Base-by-base conservation (phyloP, 2,797 vertebrate species). In the Discoglossus pictus region DNA sequence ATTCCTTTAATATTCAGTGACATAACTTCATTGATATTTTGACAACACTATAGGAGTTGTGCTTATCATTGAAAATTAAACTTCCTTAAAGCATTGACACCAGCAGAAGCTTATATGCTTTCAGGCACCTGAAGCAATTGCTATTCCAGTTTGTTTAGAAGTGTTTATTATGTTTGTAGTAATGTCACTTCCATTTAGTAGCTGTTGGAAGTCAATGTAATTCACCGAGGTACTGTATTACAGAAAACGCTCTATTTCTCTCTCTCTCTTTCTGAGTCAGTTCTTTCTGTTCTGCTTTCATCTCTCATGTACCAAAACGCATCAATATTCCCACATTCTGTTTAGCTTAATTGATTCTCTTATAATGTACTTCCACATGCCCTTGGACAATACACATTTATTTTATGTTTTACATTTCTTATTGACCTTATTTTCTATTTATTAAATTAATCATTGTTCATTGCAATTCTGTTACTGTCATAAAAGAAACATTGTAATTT, bases 1-100 rank as follows among this genome's bases (percentile, higher is more conserved):
- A 80, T 71, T 1, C 4, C 87, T 88, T 90, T 88, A 90, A 89
- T 90, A 89, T 87, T 87, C 89, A 87, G 78, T 86, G 88, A 86
- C 88, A 88, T 90, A 86, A 88, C 86, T 89, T 89, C 82, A 89
- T 88, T 88, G 86, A 23, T 0, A 78, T 82, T 89, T 88, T 90
- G 86, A 89, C 87, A 89, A 87, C 35, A 15, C 76, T 84, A 83
- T 75, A 84, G 77, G 81, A 86, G 83, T 86, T 88, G 81, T 89
- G 86, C 88, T 89, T 89, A 91, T 86, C 83, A 83, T 73, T 82
- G 88, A 86, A 90, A 89, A 91, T 89, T 88, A 89, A 89, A 88
- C 82, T 78, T 77, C 74, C 83, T 71, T 80, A 90, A 89, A 91
- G 79, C 81, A 83, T 89, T 88, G 87, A 89, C 83, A 88, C 83